These are phyloP conservation scores for Habroteleia sp. DNA, from an alignment of 2,888 invertebrate genomes.

Conservation along the genomic window DNA sequence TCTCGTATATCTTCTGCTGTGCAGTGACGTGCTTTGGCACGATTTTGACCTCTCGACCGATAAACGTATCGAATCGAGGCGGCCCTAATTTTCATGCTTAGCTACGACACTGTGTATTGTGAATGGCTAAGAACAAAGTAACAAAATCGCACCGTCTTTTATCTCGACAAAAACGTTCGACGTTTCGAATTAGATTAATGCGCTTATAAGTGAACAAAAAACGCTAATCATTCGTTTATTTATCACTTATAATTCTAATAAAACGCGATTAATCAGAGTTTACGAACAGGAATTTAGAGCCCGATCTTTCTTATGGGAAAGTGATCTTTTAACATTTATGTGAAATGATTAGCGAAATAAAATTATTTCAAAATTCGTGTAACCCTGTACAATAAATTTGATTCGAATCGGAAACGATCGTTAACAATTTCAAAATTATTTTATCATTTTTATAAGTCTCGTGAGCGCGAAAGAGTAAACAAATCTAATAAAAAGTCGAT, in stretches of 20 bases:
- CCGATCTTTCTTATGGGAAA: conserved; percentile 32
- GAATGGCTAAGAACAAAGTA: conserved; percentile 28
- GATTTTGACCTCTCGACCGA: conserved; percentile 63
- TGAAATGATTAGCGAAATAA: not conserved
- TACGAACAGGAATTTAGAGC: conserved; percentile 2
- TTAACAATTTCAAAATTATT: too few relatives aligned
- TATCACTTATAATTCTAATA: conserved; percentile 30
- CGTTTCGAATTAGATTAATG: conserved; percentile 50
- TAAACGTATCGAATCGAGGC: conserved; percentile 63
- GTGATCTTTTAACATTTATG: conserved; percentile 34
- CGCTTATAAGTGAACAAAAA: conserved; percentile 21
- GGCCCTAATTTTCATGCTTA: conserved; percentile 62
- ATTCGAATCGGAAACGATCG: too few relatives aligned
- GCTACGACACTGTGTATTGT: conserved; percentile 43
- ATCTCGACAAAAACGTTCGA: conserved; percentile 36
- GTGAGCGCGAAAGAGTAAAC: too few relatives aligned
- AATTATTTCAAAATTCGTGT: conserved; percentile 1
- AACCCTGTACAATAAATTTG: too few relatives aligned
- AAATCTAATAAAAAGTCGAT: too few relatives aligned
- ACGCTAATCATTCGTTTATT: conserved; percentile 30
- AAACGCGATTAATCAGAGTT: conserved; percentile 23
- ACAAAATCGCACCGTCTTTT: conserved; percentile 42
- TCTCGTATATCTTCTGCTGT: conserved; percentile 61
- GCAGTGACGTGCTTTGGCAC: conserved; percentile 57
- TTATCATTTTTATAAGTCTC: too few relatives aligned